Evolutionary conservation across 2,113 vertebrate species (phyloP), one percentile per base, ranked within the genome.

Genomic region (Myiozetetes cayanensis): DNA sequence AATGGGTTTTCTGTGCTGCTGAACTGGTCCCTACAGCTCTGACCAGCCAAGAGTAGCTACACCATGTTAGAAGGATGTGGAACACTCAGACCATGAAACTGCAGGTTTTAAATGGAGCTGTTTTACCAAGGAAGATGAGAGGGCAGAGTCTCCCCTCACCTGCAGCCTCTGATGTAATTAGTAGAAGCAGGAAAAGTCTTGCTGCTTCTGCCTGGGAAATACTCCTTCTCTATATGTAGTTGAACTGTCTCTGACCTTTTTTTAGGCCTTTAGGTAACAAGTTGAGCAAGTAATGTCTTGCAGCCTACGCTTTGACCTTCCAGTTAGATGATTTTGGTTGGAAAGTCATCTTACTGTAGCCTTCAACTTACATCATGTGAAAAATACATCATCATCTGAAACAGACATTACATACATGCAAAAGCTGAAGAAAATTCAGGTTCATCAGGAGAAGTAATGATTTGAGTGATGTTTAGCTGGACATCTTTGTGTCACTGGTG

Each of bases 151-250:
- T 19, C 33, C 19, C 33, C 14, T 6, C 19, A 20, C 46, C 27
- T 52, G 19, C 24, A 56, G 17, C 28, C 46, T 63, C 56, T 22
- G 23, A 20, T 20, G 18, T 30, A 19, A 28, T 27, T 22, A 52
- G 33, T 52, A 73, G 43, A 5, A 73, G 30, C 8, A 41, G 76
- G 41, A 35, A 12, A 50, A 56, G 25, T 15, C 35, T 50, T 53
- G 8, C n/a, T 56, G 28, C 39, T 74, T 47, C 37, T 66, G 58
- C 66, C 78, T 76, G 30, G 71, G 72, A 61, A 58, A 76, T 11
- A 3, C 0, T 0, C 28, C 49, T 65, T 55, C 24, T 49, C 71
- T 35, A 3, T 3, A 6, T 6, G 16, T 4, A 52, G 27, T 2
- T 90, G 49, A 65, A 70, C 68, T 53, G 25, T 6, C 72, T 73